These are phyloP conservation scores for Adelosebastes latens DNA, from an alignment of 2,797 vertebrate genomes.

Conservation along the genomic window DNA sequence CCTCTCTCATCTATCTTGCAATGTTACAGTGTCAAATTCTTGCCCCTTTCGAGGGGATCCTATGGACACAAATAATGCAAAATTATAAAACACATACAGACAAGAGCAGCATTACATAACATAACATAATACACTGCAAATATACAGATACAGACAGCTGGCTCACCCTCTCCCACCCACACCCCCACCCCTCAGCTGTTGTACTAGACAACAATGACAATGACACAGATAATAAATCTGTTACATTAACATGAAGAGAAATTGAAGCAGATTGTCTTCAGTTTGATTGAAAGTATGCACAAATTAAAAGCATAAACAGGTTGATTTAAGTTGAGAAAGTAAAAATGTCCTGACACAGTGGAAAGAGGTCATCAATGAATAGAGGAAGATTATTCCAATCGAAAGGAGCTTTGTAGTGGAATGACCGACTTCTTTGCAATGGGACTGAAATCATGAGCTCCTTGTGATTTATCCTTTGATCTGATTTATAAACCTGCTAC, in stretches of 20 bases:
- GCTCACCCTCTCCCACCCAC: too few relatives aligned
- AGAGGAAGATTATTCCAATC: neutral
- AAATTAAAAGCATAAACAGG: too few relatives aligned
- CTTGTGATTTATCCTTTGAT: neutral
- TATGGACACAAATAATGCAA: neutral
- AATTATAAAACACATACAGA: neutral
- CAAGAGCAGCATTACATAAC: neutral
- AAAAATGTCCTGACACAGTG: neutral
- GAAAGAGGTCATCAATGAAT: neutral
- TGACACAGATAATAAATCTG: neutral
- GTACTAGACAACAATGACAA: too few relatives aligned
- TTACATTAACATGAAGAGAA: neutral
- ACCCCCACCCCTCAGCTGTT: too few relatives aligned
- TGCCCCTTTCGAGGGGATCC: neutral
- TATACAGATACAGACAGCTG: neutral
- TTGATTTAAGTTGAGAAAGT: neutral
- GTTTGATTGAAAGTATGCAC: neutral
- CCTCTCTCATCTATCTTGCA: neutral
- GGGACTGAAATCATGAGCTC: too few relatives aligned
- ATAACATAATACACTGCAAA: neutral
- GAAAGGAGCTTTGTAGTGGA: neutral
- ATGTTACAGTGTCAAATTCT: neutral
- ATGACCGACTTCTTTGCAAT: neutral
- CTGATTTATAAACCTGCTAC: neutral
- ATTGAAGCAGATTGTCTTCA: neutral